These are phyloP conservation scores for Leptopilina drosophilae DNA, from an alignment of 2,888 invertebrate species.

Conservation along the genomic window DNA sequence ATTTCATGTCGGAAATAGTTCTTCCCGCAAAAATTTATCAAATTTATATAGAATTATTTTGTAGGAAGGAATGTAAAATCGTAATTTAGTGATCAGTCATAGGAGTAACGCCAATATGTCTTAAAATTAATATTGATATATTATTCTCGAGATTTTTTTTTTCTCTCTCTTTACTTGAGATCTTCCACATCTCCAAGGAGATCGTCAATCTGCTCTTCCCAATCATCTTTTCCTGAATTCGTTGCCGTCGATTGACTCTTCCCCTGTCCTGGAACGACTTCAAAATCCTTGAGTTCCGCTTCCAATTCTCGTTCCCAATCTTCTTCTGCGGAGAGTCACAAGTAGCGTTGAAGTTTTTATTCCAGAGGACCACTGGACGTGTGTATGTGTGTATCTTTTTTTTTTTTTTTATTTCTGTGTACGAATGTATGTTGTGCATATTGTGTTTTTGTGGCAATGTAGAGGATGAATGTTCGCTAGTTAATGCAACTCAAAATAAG, in stretches of 20 bases:
- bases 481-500: conserved; percentile 55
- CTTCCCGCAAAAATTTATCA: neutral
- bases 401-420: conserved; percentile 43
- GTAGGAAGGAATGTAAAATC: conserved; percentile 4
- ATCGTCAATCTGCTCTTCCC: conserved; percentile 86
- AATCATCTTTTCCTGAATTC: conserved; percentile 78
- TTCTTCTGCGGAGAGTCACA: conserved; percentile 82
- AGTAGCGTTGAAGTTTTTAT: conserved; percentile 73
- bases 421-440: conserved; percentile 48
- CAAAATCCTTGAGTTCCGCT: conserved; percentile 96
- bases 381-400: conserved; percentile 55
- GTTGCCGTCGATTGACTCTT: conserved; percentile 52
- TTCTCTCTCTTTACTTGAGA: conserved; percentile 78
- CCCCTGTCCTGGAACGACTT: conserved; percentile 84
- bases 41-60: neutral
- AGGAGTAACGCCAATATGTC: conserved; percentile 8
- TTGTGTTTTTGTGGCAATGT: conserved; percentile 52
- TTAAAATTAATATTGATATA: conserved; percentile 15
- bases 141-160: conserved; percentile 15
- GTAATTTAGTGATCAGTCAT: conserved; percentile 9
- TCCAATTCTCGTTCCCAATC: conserved; percentile 98
- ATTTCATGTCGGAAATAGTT: neutral
- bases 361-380: conserved; percentile 68
- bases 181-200: conserved; percentile 82
- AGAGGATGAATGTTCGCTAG: conserved; percentile 55